Evolutionary conservation across 2,888 invertebrate species (phyloP).

Genomic region (Chloroclysta siterata): DNA sequence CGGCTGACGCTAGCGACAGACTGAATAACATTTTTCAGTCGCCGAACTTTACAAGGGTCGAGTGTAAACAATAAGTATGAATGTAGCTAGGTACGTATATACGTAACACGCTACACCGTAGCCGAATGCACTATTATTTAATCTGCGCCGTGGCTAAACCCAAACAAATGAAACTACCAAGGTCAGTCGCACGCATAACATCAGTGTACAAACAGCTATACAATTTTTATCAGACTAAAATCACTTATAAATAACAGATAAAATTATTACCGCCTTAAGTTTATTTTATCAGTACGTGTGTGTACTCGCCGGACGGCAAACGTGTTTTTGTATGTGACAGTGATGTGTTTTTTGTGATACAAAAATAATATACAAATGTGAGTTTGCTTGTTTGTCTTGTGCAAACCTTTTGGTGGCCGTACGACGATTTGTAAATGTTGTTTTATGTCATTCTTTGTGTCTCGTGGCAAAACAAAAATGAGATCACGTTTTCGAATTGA

Average conservation of each 20-base stretch:
- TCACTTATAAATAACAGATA: neutral
- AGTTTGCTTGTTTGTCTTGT: slow-evolving; percentile 12
- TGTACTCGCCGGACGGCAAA: neutral
- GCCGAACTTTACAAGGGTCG: too few species aligned
- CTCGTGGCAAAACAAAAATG: neutral
- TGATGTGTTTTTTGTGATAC: slow-evolving; percentile 8
- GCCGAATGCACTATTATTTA: neutral
- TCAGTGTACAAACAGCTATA: neutral
- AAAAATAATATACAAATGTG: slow-evolving; percentile 4
- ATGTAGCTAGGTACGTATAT: too few species aligned
- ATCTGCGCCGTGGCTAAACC: neutral
- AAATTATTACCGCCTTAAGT: neutral
- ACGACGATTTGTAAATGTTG: too few species aligned
- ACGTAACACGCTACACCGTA: too few species aligned
- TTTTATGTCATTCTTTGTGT: neutral
- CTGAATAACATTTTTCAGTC: too few species aligned
- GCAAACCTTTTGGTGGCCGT: slow-evolving; percentile 9
- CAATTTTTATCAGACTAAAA: neutral
- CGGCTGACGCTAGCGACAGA: too few species aligned
- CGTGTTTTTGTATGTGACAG: slow-evolving; percentile 4
- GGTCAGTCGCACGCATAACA: slow-evolving; percentile 1
- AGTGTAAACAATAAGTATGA: too few species aligned
- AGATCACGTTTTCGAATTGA: too few species aligned
- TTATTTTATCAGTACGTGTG: slow-evolving; percentile 4
- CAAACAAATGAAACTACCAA: neutral